phyloP scores from a whole-genome alignment of 1,140 invertebrate genomes.

The Homalodisca vitripennis region DNA sequence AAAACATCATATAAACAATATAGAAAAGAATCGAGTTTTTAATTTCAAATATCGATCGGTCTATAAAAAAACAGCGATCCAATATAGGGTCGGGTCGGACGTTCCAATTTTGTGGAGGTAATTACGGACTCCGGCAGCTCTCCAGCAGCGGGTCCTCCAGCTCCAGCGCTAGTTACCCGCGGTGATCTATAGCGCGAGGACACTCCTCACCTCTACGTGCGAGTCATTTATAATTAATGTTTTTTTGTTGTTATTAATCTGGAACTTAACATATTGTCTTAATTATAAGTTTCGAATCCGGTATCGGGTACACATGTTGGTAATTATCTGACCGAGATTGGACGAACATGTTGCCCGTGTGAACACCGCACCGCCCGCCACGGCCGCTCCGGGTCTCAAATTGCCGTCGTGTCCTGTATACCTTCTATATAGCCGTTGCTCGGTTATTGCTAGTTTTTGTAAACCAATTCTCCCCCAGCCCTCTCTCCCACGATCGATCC shows the following conservation, averaged over 20 bases:
- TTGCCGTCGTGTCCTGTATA: too few species aligned
- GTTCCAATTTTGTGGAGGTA: conserved; percentile 24
- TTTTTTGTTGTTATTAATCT: conserved; percentile 32
- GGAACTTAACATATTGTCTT: conserved; percentile 32
- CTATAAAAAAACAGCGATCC: conserved; percentile 25
- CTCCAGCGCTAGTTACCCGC: conserved; percentile 1
- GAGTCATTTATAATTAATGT: conserved; percentile 29
- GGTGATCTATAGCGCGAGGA: conserved; percentile 26
- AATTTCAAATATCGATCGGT: conserved; percentile 28
- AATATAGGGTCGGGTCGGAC: conserved; percentile 13
- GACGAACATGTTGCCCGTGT: neutral
- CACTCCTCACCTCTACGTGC: conserved; percentile 25
- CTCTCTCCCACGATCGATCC: too few species aligned
- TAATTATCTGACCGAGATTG: conserved; percentile 26
- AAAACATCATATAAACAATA: conserved; percentile 30
- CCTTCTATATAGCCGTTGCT: too few species aligned
- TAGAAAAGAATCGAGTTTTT: conserved; percentile 27
- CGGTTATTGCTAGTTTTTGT: too few species aligned
- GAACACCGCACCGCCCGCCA: neutral
- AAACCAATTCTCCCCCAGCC: too few species aligned
- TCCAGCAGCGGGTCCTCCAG: too few species aligned
- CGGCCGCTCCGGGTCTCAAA: too few species aligned
- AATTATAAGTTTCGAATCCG: conserved; percentile 29
- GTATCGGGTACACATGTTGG: conserved; percentile 24
- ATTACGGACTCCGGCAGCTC: neutral